Conservation (phyloP, 2,113 vertebrate genomes). For the Perognathus longimembris region DNA sequence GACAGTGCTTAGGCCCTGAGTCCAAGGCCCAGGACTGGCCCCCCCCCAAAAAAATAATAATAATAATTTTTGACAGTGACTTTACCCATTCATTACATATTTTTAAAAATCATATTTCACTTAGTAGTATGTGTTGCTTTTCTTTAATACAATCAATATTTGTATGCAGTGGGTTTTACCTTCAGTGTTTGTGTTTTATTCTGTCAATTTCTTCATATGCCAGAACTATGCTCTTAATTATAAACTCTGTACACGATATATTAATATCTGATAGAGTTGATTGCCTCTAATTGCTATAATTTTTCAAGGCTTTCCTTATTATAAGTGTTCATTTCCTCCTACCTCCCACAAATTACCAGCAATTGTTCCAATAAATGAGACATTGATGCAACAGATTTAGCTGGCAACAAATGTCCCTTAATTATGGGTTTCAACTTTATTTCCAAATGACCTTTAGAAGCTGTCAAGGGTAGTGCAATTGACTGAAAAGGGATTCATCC, state of each 20-base stretch:
- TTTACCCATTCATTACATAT: background rate
- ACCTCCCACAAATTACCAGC: background rate
- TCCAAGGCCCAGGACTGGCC: too few species aligned
- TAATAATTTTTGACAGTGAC: background rate
- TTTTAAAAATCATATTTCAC: conserved; percentile 3
- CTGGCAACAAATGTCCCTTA: conserved; percentile 7
- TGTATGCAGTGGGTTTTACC: background rate
- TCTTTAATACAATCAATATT: background rate
- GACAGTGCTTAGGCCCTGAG: too few species aligned
- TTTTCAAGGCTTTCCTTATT: background rate
- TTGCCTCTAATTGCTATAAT: background rate
- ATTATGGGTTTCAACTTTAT: conserved; percentile 52
- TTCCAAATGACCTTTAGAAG: conserved; percentile 54
- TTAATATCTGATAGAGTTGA: background rate
- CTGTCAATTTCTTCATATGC: background rate
- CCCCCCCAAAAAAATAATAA: too few species aligned
- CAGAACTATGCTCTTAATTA: background rate
- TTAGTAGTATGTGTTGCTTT: background rate
- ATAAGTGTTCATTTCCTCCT: conserved; percentile 68
- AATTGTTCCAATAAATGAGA: conserved; percentile 5
- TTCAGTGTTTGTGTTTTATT: background rate
- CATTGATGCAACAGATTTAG: background rate
- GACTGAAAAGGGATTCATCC: conserved; percentile 12
- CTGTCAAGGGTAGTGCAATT: conserved; percentile 12
- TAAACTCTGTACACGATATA: background rate